Base-by-base conservation (phyloP, 1,140 invertebrate genomes). In the Lasioglossum baleicum region DNA sequence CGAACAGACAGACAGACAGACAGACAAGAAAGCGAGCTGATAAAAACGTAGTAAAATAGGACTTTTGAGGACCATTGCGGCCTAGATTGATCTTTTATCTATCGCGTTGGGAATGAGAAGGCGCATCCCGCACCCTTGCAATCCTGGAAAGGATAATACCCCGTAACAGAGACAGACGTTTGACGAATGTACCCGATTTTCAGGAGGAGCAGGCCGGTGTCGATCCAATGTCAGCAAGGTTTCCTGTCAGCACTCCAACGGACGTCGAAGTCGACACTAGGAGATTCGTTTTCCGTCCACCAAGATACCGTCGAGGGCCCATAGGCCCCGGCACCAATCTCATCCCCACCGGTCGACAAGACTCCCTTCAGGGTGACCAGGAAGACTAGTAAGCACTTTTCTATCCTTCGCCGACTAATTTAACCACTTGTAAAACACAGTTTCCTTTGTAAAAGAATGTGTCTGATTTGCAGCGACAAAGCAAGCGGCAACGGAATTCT, bases 131-230 rank as follows among this genome's bases (percentile, higher is more conserved):
- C 0, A 26, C 26, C 26, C 26, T 26, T 26, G 26, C 26, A 26
- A 26, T 26, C 26, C 26, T 26, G 1, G 26, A 26, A 26, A 26
- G 26, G 26, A 26, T 0, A 26, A 26, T 26, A 26, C 26, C 26
- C 26, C 26, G 35, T 35, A 35, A 35, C 35, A 35, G 35, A 5
- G 35, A 35, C 35, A 35, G 35, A 35, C 35, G 35, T 35, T 35
- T 35, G 35, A 35, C 5, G 35, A 35, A 35, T 48, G 42, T 44
- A 13, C 10, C 11, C 44, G 7, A 58, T n/a, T n/a, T 58, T 22
- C 73, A 96, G 95, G 95, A 96, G 80, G 96, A 96, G 77, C 95
- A 96, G 89, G 94, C 94, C 58, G 96, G 96, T 20, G 95, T 96
- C 13, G 94, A 95, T 90, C 95, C 95, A 67, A 92, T 93, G 79